Conservation (phyloP, 2,888 invertebrate species). For the Eulithis testata region DNA sequence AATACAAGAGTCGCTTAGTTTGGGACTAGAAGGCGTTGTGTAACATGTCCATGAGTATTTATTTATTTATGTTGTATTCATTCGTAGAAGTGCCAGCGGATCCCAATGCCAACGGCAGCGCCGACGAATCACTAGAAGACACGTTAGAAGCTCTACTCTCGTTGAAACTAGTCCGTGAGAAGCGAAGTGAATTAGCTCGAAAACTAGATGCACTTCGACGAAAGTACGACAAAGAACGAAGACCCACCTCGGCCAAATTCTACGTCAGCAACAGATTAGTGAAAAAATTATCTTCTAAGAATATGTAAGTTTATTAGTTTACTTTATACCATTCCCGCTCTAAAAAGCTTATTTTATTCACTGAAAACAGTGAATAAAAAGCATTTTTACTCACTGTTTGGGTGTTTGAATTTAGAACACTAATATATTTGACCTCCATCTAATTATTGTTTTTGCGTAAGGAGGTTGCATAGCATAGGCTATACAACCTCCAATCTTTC, state of each 20-base stretch:
- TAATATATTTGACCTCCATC: too few species aligned
- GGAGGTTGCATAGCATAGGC: too few species aligned
- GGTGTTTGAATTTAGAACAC: too few species aligned
- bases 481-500: too few species aligned
- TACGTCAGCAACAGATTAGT: conserved; percentile 77
- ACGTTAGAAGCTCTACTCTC: conserved; percentile 91
- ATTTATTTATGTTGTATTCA: neutral
- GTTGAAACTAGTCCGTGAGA: conserved; percentile 92
- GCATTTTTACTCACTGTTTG: too few species aligned
- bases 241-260: conserved; percentile 88
- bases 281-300: conserved; percentile 57
- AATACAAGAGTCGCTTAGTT: too few species aligned
- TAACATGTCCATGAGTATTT: too few species aligned
- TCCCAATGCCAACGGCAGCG: conserved; percentile 66
- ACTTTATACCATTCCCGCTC: too few species aligned
- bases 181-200: conserved; percentile 92
- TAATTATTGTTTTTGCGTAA: too few species aligned
- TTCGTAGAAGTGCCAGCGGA: conserved; percentile 49
- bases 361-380: too few species aligned
- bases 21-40: too few species aligned
- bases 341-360: too few species aligned
- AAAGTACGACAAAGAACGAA: conserved; percentile 92
- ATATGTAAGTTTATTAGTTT: conserved; percentile 50
- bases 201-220: conserved; percentile 93
- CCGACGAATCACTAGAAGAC: conserved; percentile 88